A percentile compares a stretch with the other conserved stretches of the same genome.
Conservation (phyloP, 2,888 invertebrate genomes). For the Drosophila helvetica region DNA sequence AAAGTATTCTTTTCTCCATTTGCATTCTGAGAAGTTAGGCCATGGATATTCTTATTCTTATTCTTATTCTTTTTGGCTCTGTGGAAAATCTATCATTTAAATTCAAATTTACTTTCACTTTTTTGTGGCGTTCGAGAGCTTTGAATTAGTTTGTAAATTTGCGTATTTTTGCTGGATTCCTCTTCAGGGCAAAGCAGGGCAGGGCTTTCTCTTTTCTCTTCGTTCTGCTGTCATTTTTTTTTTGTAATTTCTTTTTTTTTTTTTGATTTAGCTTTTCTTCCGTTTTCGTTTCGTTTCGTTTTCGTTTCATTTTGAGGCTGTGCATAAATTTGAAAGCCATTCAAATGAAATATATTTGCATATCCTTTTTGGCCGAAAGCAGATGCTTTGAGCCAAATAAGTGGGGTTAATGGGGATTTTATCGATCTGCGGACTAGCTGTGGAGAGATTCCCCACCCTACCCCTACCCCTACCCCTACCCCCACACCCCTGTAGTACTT, state of each 20-base stretch:
- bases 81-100: conserved; percentile 73
- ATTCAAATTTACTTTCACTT: conserved; percentile 75
- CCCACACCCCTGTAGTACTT: conserved; percentile 85
- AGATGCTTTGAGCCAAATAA: conserved; percentile 55
- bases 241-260: too few relatives aligned
- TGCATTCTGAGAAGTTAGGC: conserved; percentile 14
- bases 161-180: conserved; percentile 69
- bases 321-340: conserved; percentile 62
- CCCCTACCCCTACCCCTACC: too few relatives aligned
- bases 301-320: conserved; percentile 18
- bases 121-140: conserved; percentile 55
- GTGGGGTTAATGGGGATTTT: conserved; percentile 66
- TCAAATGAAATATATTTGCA: conserved; percentile 73
- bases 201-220: not conserved
- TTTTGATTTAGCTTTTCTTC: conserved; percentile 5
- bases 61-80: conserved; percentile 6
- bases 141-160: conserved; percentile 74
- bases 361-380: conserved; percentile 63
- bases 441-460: not conserved
- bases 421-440: conserved; percentile 38
- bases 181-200: conserved; percentile 21
- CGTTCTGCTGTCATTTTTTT: conserved; percentile 4
- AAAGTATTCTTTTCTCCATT: not conserved
- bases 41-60: conserved; percentile 16
- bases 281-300: conserved; percentile 4